Base-by-base conservation (phyloP, 2,797 vertebrate genomes). In the Tachyglossus aculeatus region DNA sequence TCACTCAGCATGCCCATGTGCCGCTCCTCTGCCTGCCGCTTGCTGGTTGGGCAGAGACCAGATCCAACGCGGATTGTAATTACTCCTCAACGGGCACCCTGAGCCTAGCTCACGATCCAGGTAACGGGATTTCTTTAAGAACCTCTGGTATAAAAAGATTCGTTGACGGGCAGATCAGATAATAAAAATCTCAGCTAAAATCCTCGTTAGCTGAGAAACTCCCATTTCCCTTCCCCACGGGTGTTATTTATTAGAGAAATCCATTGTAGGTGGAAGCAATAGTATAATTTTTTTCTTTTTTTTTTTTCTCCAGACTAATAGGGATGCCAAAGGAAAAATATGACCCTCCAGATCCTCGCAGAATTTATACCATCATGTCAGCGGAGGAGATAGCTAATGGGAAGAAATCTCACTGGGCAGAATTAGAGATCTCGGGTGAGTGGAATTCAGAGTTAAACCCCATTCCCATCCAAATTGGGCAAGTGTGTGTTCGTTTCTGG, bases 291-390 rank as follows among this genome's bases (percentile, higher is more conserved):
- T 27, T 56, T 87, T 84, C 73, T 50, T 50, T 71, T 61, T 37
- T 55, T 34, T 67, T 57, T 50, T 40, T 43, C 13, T n/a, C 50
- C 88, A 99, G 98, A 96, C 94, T 96, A 94, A 96, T 94, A 97
- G 98, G 96, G 94, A 99, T 99, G 98, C 97, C 98, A 96, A 99
- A 99, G 93, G 98, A 99, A 97, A 99, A 99, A 98, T 99, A 99
- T 99, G 98, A 99, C 88, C 96, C 97, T 90, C 97, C 97, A 84
- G 97, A 99, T 95, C 96, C 96, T 89, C 96, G 96, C 88, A 93
- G 96, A 94, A 96, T 98, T 93, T 98, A 99, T 82, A 98, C 96
- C 93, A 99, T 99, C 95, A 99, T 99, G 98, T 97, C 98, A 80
- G 93, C 97, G 32, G 98, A 99, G 90, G 98, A 99, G 91, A 95